Base-by-base conservation (phyloP, 2,888 invertebrate species). In the Scaptomyza polygonia region DNA sequence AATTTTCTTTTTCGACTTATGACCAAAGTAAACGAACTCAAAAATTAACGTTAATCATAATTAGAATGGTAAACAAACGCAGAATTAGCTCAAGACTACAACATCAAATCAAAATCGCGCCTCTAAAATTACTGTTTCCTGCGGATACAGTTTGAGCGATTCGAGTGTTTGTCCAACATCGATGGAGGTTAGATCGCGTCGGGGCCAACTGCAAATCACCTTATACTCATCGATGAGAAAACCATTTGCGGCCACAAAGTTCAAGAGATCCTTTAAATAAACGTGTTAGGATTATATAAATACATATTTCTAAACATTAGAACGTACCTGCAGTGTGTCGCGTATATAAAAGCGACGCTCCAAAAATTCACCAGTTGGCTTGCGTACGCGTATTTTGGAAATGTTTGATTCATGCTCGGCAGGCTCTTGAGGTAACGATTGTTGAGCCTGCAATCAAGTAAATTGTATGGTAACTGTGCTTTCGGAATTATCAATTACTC, bases 41-140 rank as follows among this genome's bases (percentile, higher is more conserved):
- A 18, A 75, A 71, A 55, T 45, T 51, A 72, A 61, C 43, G 55
- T 44, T 51, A 68, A 54, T 53, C 59, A 36, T 27, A 51, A 51
- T 63, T 21, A 18, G 29, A 45, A 65, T 65, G 43, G 52, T 67
- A 66, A 55, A 40, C 27, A 66, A 44, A 47, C 56, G 34, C 14
- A 9, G 14, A 21, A 25, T 25, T 21, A 14, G 34, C 14, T 25
- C 25, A 5, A n/a, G 21, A 21, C 16, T 40, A n/a, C 12, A 8
- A 14, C 9, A 58, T 52, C 27, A 65, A 76, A 76, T 76, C 74
- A 80, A 90, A 91, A 97, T 95, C 97, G 96, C 93, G 97, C 97
- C 92, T 98, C 98, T 84, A 98, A 93, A 93, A 97, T 97, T 82
- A 98, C 94, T 78, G 98, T 98, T 93, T 98, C 98, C 93, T 98